A percentile compares a stretch with the other conserved stretches of the same genome.
phyloP scores from a whole-genome alignment of 2,888 invertebrate species.

The Cinara cedri region DNA sequence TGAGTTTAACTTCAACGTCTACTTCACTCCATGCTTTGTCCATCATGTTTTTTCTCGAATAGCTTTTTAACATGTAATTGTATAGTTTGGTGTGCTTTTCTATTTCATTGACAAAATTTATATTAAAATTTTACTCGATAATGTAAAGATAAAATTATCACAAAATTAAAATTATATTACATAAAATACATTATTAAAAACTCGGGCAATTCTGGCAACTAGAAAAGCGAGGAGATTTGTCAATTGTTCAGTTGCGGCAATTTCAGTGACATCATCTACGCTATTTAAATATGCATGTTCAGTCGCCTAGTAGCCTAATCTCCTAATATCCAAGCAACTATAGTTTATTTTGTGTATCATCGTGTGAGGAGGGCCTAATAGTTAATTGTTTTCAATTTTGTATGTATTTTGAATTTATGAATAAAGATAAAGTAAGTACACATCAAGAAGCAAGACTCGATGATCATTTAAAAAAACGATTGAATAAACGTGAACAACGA shows the following conservation, averaged over 20 bases:
- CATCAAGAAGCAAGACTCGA: conserved; percentile 68
- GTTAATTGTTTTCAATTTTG: background rate
- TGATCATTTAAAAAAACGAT: conserved; percentile 68
- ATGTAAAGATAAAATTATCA: no score
- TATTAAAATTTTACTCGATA: conserved; percentile 6
- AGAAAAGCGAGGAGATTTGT: background rate
- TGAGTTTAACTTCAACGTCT: background rate
- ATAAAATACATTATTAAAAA: background rate
- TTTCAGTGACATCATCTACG: no score
- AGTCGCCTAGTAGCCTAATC: no score
- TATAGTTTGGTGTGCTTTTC: conserved; percentile 12
- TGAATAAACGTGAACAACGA: conserved; percentile 67
- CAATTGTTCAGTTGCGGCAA: conserved; percentile 15
- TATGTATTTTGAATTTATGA: conserved; percentile 12
- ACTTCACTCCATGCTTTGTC: conserved; percentile 18
- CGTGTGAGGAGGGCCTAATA: no score
- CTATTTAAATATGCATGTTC: no score
- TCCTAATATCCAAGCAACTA: no score
- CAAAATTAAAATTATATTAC: no score
- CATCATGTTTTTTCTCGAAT: conserved; percentile 9
- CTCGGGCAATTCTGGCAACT: background rate
- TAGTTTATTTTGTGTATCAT: no score
- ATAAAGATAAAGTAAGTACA: conserved; percentile 61
- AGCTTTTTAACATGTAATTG: conserved; percentile 16
- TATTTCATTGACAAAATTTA: conserved; percentile 5